Evolutionary conservation across 2,113 vertebrate genomes (phyloP), one percentile per base, ranked within the genome.

Genomic region (Orycteropus afer): DNA sequence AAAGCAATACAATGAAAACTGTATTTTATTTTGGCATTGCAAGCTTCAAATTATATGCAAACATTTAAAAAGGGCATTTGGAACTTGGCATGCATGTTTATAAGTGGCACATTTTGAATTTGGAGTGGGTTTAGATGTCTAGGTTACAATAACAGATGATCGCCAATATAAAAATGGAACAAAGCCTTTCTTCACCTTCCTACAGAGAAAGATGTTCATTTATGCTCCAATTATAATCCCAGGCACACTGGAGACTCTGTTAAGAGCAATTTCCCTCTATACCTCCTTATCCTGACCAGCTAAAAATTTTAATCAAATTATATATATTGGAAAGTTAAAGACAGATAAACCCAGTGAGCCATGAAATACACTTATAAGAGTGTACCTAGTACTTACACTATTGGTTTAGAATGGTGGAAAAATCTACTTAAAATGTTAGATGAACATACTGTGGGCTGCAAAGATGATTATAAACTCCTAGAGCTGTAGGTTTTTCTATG

Each of bases 251-350:
- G 90, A 95, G 95, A 94, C 96, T 92, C 95, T 0, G 17, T 86
- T 77, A 90, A 85, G 94, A 92, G 87, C 82, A 94, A 92, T 95
- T 96, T 96, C 78, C 69, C 74, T 63, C 45, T 65, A 87, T 89
- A 94, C 82, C 47, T 95, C 40, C 90, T 91, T 83, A 93, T 93
- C 82, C 93, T 86, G 65, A 95, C 53, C 42, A 91, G 95, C 76
- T 65, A 91, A 88, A 94, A 91, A 22, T 90, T 96, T 96, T 85
- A 97, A 97, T 97, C 92, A 94, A 96, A 95, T 96, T 94, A 93
- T 34, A 84, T 84, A 93, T 86, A 97, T 94, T 89, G 47, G 69
- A 96, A 94, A 95, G 90, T 92, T 94, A 90, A 95, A 97, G 94
- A 96, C 74, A 96, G 96, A 96, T 96, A 97, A 91, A 55, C 88